phyloP scores from a whole-genome alignment of 1,140 invertebrate genomes.

The Bombyx mandarina region DNA sequence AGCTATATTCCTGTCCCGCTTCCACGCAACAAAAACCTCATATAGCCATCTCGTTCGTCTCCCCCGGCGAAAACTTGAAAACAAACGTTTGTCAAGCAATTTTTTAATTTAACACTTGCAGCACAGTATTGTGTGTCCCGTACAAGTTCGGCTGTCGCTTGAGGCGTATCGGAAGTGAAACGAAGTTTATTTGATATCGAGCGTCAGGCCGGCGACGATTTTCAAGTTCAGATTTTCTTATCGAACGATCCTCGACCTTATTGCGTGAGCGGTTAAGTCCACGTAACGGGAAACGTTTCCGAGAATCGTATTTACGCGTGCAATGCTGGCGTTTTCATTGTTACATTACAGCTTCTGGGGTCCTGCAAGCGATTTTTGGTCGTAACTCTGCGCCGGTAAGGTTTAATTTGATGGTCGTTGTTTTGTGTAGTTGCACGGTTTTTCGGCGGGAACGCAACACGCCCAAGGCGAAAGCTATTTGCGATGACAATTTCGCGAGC shows the following conservation, averaged over 20 bases:
- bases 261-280: constrained; percentile 40
- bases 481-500: constrained; percentile 68
- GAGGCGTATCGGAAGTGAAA: constrained; percentile 34
- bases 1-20: constrained; percentile 56
- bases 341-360: constrained; percentile 44
- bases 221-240: constrained; percentile 67
- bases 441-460: constrained; percentile 18
- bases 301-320: constrained; percentile 64
- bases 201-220: constrained; percentile 65
- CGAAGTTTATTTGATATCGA: constrained; percentile 68
- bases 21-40: constrained; percentile 25
- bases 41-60: constrained; percentile 42
- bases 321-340: constrained; percentile 67
- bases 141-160: constrained; percentile 28
- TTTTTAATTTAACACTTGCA: no score
- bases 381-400: constrained; percentile 11
- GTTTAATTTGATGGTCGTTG: constrained; percentile 12
- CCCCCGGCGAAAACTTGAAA: constrained; percentile 67
- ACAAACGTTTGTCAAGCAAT: constrained; percentile 24
- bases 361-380: constrained; percentile 12
- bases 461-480: constrained; percentile 65
- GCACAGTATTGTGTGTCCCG: constrained; percentile 9
- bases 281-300: constrained; percentile 34
- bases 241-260: constrained; percentile 59
- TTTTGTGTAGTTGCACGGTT: constrained; percentile 28